phyloP scores from a whole-genome alignment of 1,140 invertebrate genomes.

The Aplysia californica region DNA sequence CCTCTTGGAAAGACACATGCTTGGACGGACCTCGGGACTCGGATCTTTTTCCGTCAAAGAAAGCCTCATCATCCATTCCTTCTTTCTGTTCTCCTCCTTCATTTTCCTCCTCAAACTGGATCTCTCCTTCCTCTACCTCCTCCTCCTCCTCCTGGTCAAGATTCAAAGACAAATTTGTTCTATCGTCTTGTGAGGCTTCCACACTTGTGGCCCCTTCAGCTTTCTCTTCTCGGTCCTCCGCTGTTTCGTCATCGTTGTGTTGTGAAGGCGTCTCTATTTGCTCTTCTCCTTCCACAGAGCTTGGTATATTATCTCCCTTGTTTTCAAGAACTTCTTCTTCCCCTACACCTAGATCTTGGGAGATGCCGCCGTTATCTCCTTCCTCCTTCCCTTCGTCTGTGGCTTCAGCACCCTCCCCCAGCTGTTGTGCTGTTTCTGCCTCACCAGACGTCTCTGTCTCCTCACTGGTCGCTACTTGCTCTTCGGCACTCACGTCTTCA shows the following conservation, averaged over 20 bases:
- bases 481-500: background rate
- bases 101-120: background rate
- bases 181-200: background rate
- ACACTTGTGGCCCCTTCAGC: background rate
- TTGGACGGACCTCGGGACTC: background rate
- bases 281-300: background rate
- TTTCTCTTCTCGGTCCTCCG: background rate
- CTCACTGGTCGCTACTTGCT: background rate
- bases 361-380: background rate
- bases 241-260: background rate
- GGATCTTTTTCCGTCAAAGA: background rate
- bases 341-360: background rate
- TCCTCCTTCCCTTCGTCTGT: background rate
- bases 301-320: background rate
- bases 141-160: background rate
- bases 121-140: background rate
- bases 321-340: background rate
- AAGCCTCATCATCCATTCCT: background rate
- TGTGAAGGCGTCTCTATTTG: background rate
- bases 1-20: constrained; percentile 7
- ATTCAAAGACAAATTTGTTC: background rate
- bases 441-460: background rate
- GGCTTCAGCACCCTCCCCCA: background rate
- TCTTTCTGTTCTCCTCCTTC: background rate
- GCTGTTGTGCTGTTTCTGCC: no score